A percentile compares a stretch with the other conserved stretches of the same genome.
These are phyloP conservation scores for Drosophila tripunctata DNA, from an alignment of 2,888 invertebrate genomes.

Conservation along the genomic window DNA sequence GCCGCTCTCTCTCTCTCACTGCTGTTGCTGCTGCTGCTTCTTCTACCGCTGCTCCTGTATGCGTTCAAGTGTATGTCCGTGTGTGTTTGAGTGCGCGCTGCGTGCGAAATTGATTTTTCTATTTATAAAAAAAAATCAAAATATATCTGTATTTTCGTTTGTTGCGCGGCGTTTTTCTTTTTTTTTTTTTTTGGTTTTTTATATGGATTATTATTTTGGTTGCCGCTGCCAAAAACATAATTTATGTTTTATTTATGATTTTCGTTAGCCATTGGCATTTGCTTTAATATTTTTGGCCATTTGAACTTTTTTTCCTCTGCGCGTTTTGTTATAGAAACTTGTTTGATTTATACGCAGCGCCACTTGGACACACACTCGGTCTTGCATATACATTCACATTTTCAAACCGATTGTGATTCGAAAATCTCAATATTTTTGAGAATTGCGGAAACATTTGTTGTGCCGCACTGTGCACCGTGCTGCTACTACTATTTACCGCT, in stretches of 20 bases:
- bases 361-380: constrained; percentile 62
- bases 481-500: constrained; percentile 66
- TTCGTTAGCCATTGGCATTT: constrained; percentile 48
- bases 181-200: constrained; percentile 8
- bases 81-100: constrained; percentile 59
- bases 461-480: constrained; percentile 38
- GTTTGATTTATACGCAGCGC: constrained; percentile 71
- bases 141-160: constrained; percentile 74
- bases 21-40: constrained; percentile 26
- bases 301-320: constrained; percentile 30
- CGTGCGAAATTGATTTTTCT: constrained; percentile 80
- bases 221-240: constrained; percentile 70
- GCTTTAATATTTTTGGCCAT: constrained; percentile 15
- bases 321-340: constrained; percentile 66
- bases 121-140: constrained; percentile 79
- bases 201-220: constrained; percentile 57
- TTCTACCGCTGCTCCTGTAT: constrained; percentile 28
- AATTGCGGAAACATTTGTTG: constrained; percentile 33
- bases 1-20: constrained; percentile 25
- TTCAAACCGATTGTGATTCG: constrained; percentile 15
- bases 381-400: background rate
- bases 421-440: too few species aligned
- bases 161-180: constrained; percentile 53
- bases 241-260: constrained; percentile 76
- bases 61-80: constrained; percentile 14